Evolutionary conservation across 2,797 vertebrate genomes (phyloP), one percentile per base, ranked within the genome.

Genomic region (Crocidura indochinensis): DNA sequence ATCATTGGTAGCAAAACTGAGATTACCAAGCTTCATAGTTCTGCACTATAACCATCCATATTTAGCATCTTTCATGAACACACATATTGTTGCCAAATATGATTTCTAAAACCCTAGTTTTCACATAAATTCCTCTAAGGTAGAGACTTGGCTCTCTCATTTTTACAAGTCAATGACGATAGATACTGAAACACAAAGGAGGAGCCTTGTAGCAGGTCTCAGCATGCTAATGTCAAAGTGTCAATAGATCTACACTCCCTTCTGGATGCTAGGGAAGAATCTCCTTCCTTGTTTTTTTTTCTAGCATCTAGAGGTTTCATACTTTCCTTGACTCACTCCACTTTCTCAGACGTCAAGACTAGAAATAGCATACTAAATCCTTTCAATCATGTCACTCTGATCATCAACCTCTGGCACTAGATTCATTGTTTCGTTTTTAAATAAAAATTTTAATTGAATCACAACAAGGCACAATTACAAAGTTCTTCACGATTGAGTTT

Each of bases 271-370:
- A 74, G 29, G 76, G 24, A 29, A 4, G 15, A 72, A 26, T 68
- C n/a, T 27, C 47, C 14, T 85, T 75, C 29, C 38, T 82, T 85
- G 14, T n/a, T n/a, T n/a, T 1, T 29, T 87, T 87, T 77, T 76
- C 78, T 56, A 76, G 14, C 12, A 87, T 83, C 9, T 20, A 47
- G 26, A 72, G 68, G 10, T 44, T n/a, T 10, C 44, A 47, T 38
- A 14, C 65, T 47, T 87, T 69, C 65, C 5, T 22, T 69, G n/a
- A 24, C 20, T 38, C 10, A 8, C n/a, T 29, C 49, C 22, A 31
- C 20, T 22, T 27, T 27, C 29, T 53, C 78, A 31, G 73, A n/a
- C 46, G 75, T 72, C 29, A 78, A 67, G 77, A 76, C 29, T 27
- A 82, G 26, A 89, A 74, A 71, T 6, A 67, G 20, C 47, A 86